Evolutionary conservation across 2,888 invertebrate genomes (phyloP).

Genomic region (Seira musarum): DNA sequence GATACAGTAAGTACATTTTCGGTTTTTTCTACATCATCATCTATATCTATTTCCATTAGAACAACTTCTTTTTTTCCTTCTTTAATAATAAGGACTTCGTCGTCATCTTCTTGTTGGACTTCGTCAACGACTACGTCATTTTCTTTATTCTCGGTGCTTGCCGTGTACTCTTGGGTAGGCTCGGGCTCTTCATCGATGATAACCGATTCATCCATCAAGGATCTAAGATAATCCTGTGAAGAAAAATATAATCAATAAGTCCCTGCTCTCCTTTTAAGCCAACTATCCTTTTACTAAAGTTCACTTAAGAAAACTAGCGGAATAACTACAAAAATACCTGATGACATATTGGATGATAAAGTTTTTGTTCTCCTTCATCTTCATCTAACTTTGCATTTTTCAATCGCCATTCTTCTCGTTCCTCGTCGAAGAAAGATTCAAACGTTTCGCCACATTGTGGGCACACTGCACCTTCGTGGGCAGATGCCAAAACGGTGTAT

Average conservation of each 20-base stretch:
- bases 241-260: constrained; percentile 12
- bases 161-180: constrained; percentile 73
- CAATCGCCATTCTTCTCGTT: constrained; percentile 97
- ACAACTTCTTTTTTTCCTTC: constrained; percentile 68
- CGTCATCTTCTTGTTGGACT: constrained; percentile 62
- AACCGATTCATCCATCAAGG: constrained; percentile 70
- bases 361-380: constrained; percentile 78
- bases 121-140: constrained; percentile 28
- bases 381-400: constrained; percentile 78
- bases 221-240: constrained; percentile 60
- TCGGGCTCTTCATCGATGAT: constrained; percentile 73
- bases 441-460: constrained; percentile 94
- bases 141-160: constrained; percentile 12
- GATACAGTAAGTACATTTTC: constrained; percentile 43
- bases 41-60: constrained; percentile 79
- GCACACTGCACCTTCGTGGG: constrained; percentile 80
- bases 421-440: constrained; percentile 96
- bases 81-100: constrained; percentile 68
- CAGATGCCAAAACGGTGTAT: constrained; percentile 73
- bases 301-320: no score
- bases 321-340: constrained; percentile 32
- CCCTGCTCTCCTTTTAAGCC: no score
- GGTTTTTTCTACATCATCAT: constrained; percentile 74
- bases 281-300: no score
- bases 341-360: constrained; percentile 92